phyloP scores from a whole-genome alignment of 2,113 vertebrate genomes.

The Oreochromis niloticus region DNA sequence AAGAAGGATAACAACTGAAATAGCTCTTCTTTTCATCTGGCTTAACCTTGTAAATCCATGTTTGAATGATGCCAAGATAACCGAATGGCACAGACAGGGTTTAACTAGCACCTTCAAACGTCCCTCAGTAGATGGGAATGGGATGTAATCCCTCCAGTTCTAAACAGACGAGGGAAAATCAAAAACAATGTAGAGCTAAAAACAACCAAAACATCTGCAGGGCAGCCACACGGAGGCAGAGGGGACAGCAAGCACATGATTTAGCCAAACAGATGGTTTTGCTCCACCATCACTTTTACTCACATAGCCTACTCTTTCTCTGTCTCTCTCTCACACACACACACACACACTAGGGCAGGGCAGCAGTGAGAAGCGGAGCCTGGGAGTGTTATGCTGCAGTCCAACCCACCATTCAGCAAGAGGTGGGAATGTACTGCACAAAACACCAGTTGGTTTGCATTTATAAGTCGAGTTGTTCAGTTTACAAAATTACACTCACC shows the following conservation, averaged over 20 bases:
- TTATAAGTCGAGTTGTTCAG: not conserved
- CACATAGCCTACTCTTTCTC: not conserved
- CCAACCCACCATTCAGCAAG: not conserved
- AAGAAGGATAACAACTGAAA: not conserved
- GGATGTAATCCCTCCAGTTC: conserved; percentile 45
- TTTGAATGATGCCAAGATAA: not conserved
- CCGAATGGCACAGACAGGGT: not conserved
- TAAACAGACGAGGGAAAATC: conserved; percentile 56
- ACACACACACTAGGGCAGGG: conserved; percentile 8
- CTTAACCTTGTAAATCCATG: not conserved
- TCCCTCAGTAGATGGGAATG: conserved; percentile 24
- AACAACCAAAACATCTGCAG: conserved; percentile 69
- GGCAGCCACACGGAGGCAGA: conserved; percentile 11
- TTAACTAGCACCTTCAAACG: conserved; percentile 45
- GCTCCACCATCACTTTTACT: conserved; percentile 58
- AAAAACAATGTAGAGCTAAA: conserved; percentile 61
- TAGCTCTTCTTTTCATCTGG: not conserved
- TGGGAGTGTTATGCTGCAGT: conserved; percentile 3
- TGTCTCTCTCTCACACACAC: conserved; percentile 2
- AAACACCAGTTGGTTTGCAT: not conserved
- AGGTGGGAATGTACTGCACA: not conserved
- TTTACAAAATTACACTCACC: not conserved
- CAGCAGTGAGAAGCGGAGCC: not conserved
- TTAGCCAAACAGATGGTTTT: conserved; percentile 63
- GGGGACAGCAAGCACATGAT: conserved; percentile 28